Evolutionary conservation across 1,140 invertebrate species (phyloP).

Genomic region (Drosophila bifasciata): DNA sequence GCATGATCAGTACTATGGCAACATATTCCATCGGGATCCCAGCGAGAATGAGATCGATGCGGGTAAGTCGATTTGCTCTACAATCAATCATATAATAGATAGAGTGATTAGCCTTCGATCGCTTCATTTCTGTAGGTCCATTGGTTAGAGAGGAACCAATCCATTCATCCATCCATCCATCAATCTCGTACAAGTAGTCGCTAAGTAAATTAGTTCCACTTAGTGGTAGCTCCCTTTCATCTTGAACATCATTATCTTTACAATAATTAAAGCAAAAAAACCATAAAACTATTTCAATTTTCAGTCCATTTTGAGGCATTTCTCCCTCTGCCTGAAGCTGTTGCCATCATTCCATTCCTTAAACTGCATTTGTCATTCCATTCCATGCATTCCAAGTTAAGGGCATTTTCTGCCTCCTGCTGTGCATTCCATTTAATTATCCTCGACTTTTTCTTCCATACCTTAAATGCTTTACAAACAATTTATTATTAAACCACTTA

Average conservation of each 20-base stretch:
- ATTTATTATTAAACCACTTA: no score
- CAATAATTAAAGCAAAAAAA: not conserved
- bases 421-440: not conserved
- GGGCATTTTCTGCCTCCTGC: constrained; percentile 7
- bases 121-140: constrained; percentile 7
- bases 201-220: constrained; percentile 24
- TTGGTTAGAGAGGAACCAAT: constrained; percentile 19
- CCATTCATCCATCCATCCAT: constrained; percentile 34
- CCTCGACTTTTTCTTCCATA: not conserved
- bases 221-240: constrained; percentile 16
- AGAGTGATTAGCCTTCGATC: constrained; percentile 16
- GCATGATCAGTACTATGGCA: constrained; percentile 84
- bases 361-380: constrained; percentile 12
- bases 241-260: constrained; percentile 16
- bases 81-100: constrained; percentile 34
- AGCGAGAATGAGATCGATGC: constrained; percentile 81
- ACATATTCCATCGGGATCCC: constrained; percentile 79
- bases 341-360: constrained; percentile 33
- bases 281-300: constrained; percentile 26
- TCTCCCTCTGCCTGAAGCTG: constrained; percentile 8
- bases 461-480: no score
- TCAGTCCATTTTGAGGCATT: not conserved
- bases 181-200: constrained; percentile 39
- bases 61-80: constrained; percentile 54
- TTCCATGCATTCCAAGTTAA: constrained; percentile 32